A percentile compares a stretch with the other conserved stretches of the same genome.
Conservation (phyloP, 2,113 vertebrate species). For the Chionis minor region DNA sequence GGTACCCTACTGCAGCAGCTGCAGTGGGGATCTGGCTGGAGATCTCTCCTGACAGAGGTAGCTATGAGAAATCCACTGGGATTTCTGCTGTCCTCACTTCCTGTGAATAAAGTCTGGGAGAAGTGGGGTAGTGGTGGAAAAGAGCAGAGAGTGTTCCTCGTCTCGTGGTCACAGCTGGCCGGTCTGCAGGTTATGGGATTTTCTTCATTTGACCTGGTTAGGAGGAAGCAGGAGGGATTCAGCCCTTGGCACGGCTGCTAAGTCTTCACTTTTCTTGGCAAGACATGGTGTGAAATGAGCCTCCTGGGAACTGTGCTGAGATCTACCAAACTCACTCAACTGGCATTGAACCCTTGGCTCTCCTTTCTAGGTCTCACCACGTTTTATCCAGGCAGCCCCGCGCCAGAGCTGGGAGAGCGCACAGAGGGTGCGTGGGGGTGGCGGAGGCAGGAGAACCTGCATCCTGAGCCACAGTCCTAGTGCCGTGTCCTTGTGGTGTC, state of each 20-base stretch:
- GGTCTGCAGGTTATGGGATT: neutral
- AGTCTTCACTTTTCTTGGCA: neutral
- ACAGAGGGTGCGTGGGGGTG: rapidly evolving
- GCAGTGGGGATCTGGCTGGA: neutral
- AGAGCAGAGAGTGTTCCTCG: neutral
- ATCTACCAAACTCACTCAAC: neutral
- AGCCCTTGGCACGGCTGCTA: neutral
- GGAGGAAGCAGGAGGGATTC: neutral
- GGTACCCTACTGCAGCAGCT: neutral
- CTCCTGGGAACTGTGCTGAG: neutral
- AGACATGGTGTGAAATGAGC: neutral
- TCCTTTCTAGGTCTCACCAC: neutral
- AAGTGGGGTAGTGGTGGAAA: neutral
- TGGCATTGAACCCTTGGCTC: neutral
- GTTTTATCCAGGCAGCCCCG: neutral
- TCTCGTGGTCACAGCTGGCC: neutral
- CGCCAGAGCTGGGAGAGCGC: neutral
- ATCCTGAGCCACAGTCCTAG: neutral
- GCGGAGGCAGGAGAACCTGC: neutral
- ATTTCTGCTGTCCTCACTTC: neutral
- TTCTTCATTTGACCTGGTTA: neutral
- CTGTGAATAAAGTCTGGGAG: neutral
- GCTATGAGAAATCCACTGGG: neutral
- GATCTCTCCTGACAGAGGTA: neutral
- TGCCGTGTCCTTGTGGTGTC: neutral